Base-by-base conservation (phyloP, 1,140 invertebrate genomes). In the Micrasema minimum region DNA sequence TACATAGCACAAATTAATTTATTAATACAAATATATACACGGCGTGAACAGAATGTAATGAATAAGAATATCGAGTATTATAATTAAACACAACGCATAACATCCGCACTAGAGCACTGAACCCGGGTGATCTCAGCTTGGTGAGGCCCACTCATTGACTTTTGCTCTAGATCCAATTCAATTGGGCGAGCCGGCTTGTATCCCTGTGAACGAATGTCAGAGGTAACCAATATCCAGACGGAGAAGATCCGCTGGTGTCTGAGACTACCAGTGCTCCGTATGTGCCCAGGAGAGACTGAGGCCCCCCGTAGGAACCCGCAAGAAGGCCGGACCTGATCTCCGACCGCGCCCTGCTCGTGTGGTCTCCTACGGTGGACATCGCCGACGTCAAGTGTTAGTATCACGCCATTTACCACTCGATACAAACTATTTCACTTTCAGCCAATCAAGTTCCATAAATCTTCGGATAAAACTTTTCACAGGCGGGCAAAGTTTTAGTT, bases 211-310 rank as follows among this genome's bases (percentile, higher is more conserved):
- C 66, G 53, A 66, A 59, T n/a, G n/a, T 81, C 82, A 84, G 83
- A 84, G 79, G 80, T 84, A n/a, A n/a, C 78, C 82, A 81, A 87
- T 90, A 90, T 86, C 86, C 89, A 90, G 92, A n/a, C 91, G 75
- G 93, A 93, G 84, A 96, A 96, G 83, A 98, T 98, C 80, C 88
- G 96, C 77, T n/a, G 95, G 98, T 77, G 96, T 96, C 31, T 87
- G 92, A 77, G 96, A 97, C 81, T 98, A 93, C 82, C 96, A 98
- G 85, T 95, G n/a, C n/a, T n/a, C 95, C 14, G 88, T 92, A 68
- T 93, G 96, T 78, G 95, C 96, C 61, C 91, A 93, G 75, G 85
- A n/a, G n/a, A n/a, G n/a, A n/a, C 92, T 41, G 86, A 89, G 72
- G 85, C 88, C 31, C 82, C 88, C n/a, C n/a, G n/a, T n/a, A 66